These are phyloP conservation scores for Salvelinus fontinalis DNA, from an alignment of 2,113 vertebrate species.

Conservation along the genomic window DNA sequence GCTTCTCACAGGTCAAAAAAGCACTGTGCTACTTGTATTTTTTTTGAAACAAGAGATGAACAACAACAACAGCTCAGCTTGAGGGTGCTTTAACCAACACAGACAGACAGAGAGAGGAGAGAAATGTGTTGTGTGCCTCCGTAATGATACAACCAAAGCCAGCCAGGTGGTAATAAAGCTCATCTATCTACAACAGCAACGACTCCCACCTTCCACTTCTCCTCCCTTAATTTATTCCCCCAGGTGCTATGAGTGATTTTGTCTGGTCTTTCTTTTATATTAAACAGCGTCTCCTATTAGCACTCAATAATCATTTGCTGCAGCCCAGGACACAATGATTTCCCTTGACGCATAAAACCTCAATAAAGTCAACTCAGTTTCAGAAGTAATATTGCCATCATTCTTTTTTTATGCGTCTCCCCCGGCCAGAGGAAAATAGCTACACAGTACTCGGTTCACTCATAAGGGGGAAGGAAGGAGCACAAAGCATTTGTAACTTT, in stretches of 20 bases:
- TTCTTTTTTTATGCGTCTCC: slow-evolving; percentile 72
- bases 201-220: slow-evolving; percentile 78
- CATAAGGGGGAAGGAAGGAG: slow-evolving; percentile 41
- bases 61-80: slow-evolving; percentile 46
- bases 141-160: slow-evolving; percentile 63
- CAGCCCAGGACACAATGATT: slow-evolving; percentile 85
- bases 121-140: slow-evolving; percentile 45
- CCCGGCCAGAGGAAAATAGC: slow-evolving; percentile 64
- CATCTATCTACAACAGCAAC: slow-evolving; percentile 81
- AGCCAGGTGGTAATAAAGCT: slow-evolving; percentile 83
- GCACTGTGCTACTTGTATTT: neutral
- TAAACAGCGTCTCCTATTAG: slow-evolving; percentile 88
- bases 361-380: slow-evolving; percentile 76
- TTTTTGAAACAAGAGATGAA: neutral
- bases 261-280: slow-evolving; percentile 81
- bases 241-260: slow-evolving; percentile 74
- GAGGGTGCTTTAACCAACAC: slow-evolving; percentile 42
- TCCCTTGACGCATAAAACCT: slow-evolving; percentile 85
- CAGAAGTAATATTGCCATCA: slow-evolving; percentile 77
- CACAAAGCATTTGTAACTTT: slow-evolving; percentile 62
- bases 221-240: slow-evolving; percentile 86
- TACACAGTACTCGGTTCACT: slow-evolving; percentile 36
- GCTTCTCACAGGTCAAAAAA: slow-evolving; percentile 66
- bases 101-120: slow-evolving; percentile 51
- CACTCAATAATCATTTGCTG: slow-evolving; percentile 85